Base-by-base conservation (phyloP, 1,140 invertebrate species). In the Bactericera cockerelli region DNA sequence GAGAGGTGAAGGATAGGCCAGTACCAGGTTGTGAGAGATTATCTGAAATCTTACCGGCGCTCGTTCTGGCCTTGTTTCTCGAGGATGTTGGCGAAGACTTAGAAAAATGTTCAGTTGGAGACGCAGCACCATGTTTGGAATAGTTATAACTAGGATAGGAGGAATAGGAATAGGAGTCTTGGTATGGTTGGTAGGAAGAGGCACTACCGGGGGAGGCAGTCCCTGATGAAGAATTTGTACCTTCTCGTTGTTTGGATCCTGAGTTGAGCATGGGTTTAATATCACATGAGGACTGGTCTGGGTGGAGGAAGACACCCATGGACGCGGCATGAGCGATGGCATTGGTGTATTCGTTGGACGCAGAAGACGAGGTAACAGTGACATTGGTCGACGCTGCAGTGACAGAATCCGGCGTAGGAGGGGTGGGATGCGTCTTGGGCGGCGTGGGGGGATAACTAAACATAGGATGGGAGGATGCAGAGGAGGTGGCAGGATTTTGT, bases 391-490 rank as follows among this genome's bases (percentile, higher is more conserved):
- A 56, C 6, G 62, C 61, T 1, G 63, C 57, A 26, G 62, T 63
- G 22, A 65, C 64, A 19, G 60, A 60, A 59, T 66, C 65, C 22
- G 65, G 65, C 11, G 65, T 66, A 1, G 63, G 62, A 62, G 64
- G 57, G n/a, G 42, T 49, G 42, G 42, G 42, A 49, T 49, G 42
- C 19, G 42, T 60, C 38, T 66, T 66, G 21, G 65, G 65, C 21
- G 65, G 65, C 31, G 65, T 66, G 16, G 65, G 65, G 11, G 65
- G 65, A 36, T 64, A 66, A 42, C 62, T 66, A 62, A 66, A 66
- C 65, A 66, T 66, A 13, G 65, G 63, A 26, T 66, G 63, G 31
- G 31, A 55, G 25, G 33, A 59, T 19, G 57, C 42, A 24, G 61
- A 38, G 38, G 31, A 26, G 11, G 56, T 21, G 53, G 53, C 42